Base-by-base conservation (phyloP, 2,888 invertebrate genomes). In the Caprella mutica region DNA sequence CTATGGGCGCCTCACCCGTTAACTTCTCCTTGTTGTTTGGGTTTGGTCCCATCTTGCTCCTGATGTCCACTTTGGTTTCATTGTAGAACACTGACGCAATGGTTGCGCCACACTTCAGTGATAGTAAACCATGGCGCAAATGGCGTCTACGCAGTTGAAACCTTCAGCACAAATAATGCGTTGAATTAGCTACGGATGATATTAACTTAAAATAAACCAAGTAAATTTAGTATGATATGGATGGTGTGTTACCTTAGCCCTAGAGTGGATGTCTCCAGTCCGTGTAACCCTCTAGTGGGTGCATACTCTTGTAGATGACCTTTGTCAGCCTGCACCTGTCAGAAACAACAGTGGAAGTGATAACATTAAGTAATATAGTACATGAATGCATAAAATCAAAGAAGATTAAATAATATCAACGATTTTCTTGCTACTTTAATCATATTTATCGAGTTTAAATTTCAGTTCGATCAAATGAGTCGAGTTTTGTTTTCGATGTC, bases 251-350 rank as follows among this genome's bases (percentile, higher is more conserved):
- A 57, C 48, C 54, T 57, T 1, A 62, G 59, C 9, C 62, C 62
- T 44, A 62, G 51, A 23, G 58, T 62, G 14, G 62, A 62, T 12
- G 54, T 62, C 51, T 62, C 62, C n/a, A 58, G 54, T 9, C 62
- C 62, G 5, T 56, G 55, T 19, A 8, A 8, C 33, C 43, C 56
- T 3, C 55, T 27, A n/a, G 59, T 54, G 2, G 62, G 62, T 5
- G 62, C 62, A 52, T 59, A 58, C 48, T 62, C 62, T 24, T 59
- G 42, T 33, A 62, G 54, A 24, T 40, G 54, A 8, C 27, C 38
- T 30, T 56, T 52, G 6, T 60, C 56, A 4, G 60, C 60, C 60
- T 60, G 33, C n/a, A n/a, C n/a, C n/a, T n/a, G 33, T 33, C 9
- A 33, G 33, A 33, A 33, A 14, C 33, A 33, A 14, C 9, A 14